These are phyloP conservation scores for Cottus gobio DNA, from an alignment of 2,113 vertebrate species.

Conservation along the genomic window DNA sequence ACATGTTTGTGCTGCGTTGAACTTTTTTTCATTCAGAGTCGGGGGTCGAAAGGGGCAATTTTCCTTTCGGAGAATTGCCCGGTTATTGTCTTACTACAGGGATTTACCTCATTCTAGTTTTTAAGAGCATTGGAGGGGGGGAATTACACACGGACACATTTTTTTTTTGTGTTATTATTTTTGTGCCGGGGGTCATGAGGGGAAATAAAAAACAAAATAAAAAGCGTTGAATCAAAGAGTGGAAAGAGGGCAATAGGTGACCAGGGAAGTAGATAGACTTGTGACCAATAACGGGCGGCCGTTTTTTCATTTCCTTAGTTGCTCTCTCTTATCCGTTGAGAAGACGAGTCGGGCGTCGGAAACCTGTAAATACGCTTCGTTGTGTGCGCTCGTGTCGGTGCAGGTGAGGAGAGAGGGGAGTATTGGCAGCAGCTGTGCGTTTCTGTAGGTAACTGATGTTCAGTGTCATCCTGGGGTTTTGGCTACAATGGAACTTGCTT, in stretches of 20 bases:
- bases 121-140: constrained; percentile 3
- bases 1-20: constrained; percentile 17
- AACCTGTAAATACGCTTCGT: constrained; percentile 47
- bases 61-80: constrained; percentile 48
- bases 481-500: neutral
- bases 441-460: constrained; percentile 36
- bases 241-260: neutral
- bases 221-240: neutral
- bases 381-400: neutral
- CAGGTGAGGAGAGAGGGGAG: constrained; percentile 5
- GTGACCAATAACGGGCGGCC: constrained; percentile 10
- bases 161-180: constrained; percentile 37
- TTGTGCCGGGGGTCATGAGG: neutral
- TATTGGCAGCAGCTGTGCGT: neutral
- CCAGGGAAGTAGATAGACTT: neutral
- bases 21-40: constrained; percentile 38
- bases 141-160: constrained; percentile 9
- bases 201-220: neutral
- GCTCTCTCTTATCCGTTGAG: constrained; percentile 10
- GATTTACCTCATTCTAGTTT: constrained; percentile 71
- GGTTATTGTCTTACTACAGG: constrained; percentile 54
- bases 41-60: neutral
- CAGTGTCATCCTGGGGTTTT: constrained; percentile 8
- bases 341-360: neutral
- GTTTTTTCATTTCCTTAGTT: constrained; percentile 37